Base-by-base conservation (phyloP, 2,888 invertebrate species). In the Mythimna pallens region DNA sequence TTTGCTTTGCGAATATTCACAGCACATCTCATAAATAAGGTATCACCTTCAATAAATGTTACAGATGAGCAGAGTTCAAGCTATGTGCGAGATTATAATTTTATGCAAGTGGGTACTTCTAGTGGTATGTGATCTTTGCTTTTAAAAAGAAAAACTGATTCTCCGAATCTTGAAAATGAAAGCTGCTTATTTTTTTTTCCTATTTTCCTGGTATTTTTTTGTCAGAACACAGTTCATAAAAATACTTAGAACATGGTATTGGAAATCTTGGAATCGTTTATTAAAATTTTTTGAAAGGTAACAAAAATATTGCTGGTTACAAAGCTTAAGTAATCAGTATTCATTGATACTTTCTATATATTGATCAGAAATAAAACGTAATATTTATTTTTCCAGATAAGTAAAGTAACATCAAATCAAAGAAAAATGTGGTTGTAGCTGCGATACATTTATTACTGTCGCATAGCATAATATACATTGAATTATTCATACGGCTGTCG, bases 401-500 rank as follows among this genome's bases (percentile, higher is more conserved):
- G 59, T 65, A 61, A 76, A 69, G 52, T 34, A 66, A 77, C 40
- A 34, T 61, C 54, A 73, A 73, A 73, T 82, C 73, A 78, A 82
- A 78, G 65, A 78, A 78, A 80, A 65, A 82, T 73, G 68, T 68
- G 61, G 58, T 64, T 64, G 47, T 36, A 64, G 22, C 58, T 66
- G 40, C 64, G 40, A 70, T 73, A 73, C 87, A 89, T 89, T 88
- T 89, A 87, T 87, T 73, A 80, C 80, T 78, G 82, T 81, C 86
- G 86, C 85, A 85, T 80, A 83, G 81, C 85, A 81, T 85, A 84
- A 83, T 57, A 83, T 84, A 82, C 86, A 81, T 85, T 91, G 91
- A 89, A 91, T 91, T 85, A 91, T 91, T 91, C 91, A 91, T 90
- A 82, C 34, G 63, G 50, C 30, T 61, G 34, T 66, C 69, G 68